Evolutionary conservation across 2,888 invertebrate genomes (phyloP).

Genomic region (Agrenia bidenticulata): DNA sequence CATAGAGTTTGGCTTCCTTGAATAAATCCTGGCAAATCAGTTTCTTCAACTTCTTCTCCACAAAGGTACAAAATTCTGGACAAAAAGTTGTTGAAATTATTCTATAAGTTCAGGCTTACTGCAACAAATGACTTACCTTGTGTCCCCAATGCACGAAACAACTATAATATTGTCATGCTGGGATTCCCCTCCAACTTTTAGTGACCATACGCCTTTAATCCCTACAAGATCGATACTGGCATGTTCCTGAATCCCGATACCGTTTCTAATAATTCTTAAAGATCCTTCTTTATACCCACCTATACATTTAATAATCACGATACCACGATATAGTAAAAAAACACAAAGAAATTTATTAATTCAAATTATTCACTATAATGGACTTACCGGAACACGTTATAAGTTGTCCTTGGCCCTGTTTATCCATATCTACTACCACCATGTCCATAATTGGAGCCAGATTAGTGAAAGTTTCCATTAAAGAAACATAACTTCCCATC

Average conservation of each 20-base stretch:
- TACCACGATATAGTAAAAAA: neutral
- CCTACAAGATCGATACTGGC: conserved; percentile 95
- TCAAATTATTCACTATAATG: neutral
- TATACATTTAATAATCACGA: too few species aligned
- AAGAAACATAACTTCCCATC: conserved; percentile 76
- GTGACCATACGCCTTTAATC: conserved; percentile 97
- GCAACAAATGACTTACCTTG: conserved; percentile 61
- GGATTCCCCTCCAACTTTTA: conserved; percentile 69
- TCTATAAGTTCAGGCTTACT: too few species aligned
- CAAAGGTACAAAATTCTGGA: conserved; percentile 61
- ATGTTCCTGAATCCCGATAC: conserved; percentile 97
- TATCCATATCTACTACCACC: conserved; percentile 94
- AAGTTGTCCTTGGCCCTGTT: conserved; percentile 95
- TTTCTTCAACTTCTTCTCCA: conserved; percentile 97
- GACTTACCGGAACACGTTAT: conserved; percentile 87
- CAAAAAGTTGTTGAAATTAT: neutral
- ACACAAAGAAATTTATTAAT: neutral
- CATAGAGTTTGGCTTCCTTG: conserved; percentile 91
- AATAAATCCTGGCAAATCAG: conserved; percentile 87
- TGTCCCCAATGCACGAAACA: conserved; percentile 94
- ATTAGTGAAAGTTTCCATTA: conserved; percentile 96
- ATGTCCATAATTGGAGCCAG: conserved; percentile 97
- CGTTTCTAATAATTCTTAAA: conserved; percentile 92
- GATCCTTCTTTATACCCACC: conserved; percentile 96
- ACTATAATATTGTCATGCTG: conserved; percentile 83